Base-by-base conservation (phyloP, 2,113 vertebrate genomes). In the Spizaetus ornatus region DNA sequence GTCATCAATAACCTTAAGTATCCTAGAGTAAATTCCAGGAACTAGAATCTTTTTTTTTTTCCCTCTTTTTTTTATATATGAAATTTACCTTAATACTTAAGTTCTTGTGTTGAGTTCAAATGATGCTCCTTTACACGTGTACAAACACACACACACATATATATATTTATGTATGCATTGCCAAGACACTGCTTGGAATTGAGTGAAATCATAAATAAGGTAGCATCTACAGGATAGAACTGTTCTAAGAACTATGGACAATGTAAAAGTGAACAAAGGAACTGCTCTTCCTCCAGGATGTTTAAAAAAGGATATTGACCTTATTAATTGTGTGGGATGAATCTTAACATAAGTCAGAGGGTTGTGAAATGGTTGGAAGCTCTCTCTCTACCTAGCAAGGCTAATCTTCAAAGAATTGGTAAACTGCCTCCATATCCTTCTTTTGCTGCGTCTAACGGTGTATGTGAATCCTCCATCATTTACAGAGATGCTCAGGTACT, bases 71-170 rank as follows among this genome's bases (percentile, higher is more conserved):
- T 32, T 5, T 10, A 15, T 56, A 1, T 27, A 32, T 50, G 19
- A 67, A 74, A 45, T 71, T 31, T 59, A 19, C 26, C 6, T 48
- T 65, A 53, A 40, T 53, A 50, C 23, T 45, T 48, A 27, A 27
- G 9, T 86, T 89, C 13, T 76, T 43, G 3, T 55, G 55, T 82
- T 40, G 50, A 63, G 25, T 58, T 91, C 38, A 82, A 36, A 47
- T 50, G n/a, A 16, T 59, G 12, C 10, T 85, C 59, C n/a, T 45
- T 79, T 59, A n/a, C 25, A 59, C 9, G 25, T 3, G 18, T 5
- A 48, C 2, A 56, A 4, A n/a, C 4, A 56, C 9, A 22, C 3
- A n/a, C 3, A 61, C 0, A 27, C 4, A 20, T 26, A 10, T 21
- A 25, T 9, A 22, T 31, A 36, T 38, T 16, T 78, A 50, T 36